Evolutionary conservation across 2,888 invertebrate genomes (phyloP).

Genomic region (Fragum fragum): DNA sequence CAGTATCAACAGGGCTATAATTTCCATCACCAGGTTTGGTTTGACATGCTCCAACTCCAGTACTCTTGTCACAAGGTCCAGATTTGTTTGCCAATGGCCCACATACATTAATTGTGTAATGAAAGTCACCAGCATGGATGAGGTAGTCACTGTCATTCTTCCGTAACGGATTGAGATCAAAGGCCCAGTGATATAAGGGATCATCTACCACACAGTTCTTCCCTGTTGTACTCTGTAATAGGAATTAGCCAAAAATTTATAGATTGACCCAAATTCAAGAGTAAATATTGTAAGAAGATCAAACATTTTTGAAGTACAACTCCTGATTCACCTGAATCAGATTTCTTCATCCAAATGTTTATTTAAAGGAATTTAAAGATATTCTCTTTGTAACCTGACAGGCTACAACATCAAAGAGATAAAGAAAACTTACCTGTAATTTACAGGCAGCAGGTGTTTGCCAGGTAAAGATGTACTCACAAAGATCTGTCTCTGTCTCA

Average conservation of each 20-base stretch:
- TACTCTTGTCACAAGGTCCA: slow-evolving; percentile 49
- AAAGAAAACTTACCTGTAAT: slow-evolving; percentile 68
- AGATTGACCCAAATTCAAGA: too few relatives aligned
- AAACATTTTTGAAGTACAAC: too few relatives aligned
- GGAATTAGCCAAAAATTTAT: too few relatives aligned
- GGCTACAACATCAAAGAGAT: too few relatives aligned
- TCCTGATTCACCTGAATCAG: too few relatives aligned
- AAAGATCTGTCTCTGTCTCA: slow-evolving; percentile 77
- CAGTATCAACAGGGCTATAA: slow-evolving; percentile 66
- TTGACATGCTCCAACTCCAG: slow-evolving; percentile 73
- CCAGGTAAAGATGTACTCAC: slow-evolving; percentile 84
- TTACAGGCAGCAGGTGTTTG: slow-evolving; percentile 84
- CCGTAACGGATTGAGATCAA: slow-evolving; percentile 80
- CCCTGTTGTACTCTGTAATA: slow-evolving; percentile 70
- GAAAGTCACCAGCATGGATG: slow-evolving; percentile 71
- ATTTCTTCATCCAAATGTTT: too few relatives aligned
- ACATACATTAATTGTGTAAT: slow-evolving; percentile 82
- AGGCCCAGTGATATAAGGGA: slow-evolving; percentile 78
- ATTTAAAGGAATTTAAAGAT: too few relatives aligned
- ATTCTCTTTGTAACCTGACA: too few relatives aligned
- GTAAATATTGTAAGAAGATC: too few relatives aligned
- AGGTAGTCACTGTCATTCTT: slow-evolving; percentile 74
- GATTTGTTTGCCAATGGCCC: slow-evolving; percentile 68
- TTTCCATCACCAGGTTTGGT: slow-evolving; percentile 61
- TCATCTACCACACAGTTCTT: slow-evolving; percentile 80